Evolutionary conservation across 2,113 vertebrate species (phyloP), one percentile per base, ranked within the genome.

Genomic region (Oreotrochilus melanogaster): DNA sequence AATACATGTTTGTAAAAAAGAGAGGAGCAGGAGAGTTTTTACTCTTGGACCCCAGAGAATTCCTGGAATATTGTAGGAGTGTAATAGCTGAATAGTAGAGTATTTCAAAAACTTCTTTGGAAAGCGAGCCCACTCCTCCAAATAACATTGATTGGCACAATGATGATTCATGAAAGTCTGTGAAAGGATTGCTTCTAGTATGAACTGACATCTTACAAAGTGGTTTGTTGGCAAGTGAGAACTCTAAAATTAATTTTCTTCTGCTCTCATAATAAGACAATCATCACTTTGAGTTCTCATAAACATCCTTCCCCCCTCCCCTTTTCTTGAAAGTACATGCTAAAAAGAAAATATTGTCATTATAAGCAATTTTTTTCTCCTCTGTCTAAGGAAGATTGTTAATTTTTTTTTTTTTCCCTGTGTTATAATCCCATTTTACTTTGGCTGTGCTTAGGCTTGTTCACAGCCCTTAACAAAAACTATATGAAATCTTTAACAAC

Each of bases 71-170:
- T 94, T 71, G 54, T 93, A 73, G 80, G 70, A 78, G 51, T 93
- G 53, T 95, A 91, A 95, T 93, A 86, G 66, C 66, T 88, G 58
- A 88, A 86, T 88, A 74, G 94, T 97, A 96, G 94, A 78, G 42
- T 89, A 85, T 95, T 97, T 97, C 93, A 96, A 70, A 97, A 96
- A 94, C 94, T 96, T 94, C 95, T 97, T 86, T 86, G 65, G 91
- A 87, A 91, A 45, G 42, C 80, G 79, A 96, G 48, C 23, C 54
- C 35, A 33, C 57, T 95, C 37, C 73, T 97, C 80, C 78, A 54
- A 92, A 84, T 93, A 92, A 92, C 78, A 79, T 94, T 91, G 78
- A 89, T 76, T 94, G 94, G 53, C 92, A 86, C 72, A 78, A 53
- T 95, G 89, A 85, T 83, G 66, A 65, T 81, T 72, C 51, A 71